Conservation (phyloP, 2,888 invertebrate genomes). For the Carcina quercana region DNA sequence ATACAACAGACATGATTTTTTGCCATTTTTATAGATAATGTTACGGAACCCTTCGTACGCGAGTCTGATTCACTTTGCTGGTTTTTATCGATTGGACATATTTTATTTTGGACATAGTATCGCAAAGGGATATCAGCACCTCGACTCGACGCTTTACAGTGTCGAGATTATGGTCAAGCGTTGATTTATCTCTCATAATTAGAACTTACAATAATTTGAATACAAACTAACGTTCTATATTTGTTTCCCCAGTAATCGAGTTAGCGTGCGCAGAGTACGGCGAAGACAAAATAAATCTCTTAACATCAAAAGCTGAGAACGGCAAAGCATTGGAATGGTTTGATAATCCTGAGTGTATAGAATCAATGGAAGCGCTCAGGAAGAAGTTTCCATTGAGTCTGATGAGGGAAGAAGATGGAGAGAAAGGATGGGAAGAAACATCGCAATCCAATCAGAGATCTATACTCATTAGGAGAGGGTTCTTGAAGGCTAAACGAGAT, state of each 20-base stretch:
- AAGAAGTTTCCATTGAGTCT: constrained; percentile 69
- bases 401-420: constrained; percentile 50
- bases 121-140: no score
- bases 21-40: no score
- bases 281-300: constrained; percentile 79
- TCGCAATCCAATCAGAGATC: constrained; percentile 80
- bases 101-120: no score
- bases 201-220: no score
- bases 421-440: constrained; percentile 77
- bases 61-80: no score
- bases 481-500: constrained; percentile 83
- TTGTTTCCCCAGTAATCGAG: constrained; percentile 95
- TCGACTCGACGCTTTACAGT: no score
- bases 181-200: no score
- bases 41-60: no score
- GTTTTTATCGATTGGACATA: no score
- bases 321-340: constrained; percentile 82
- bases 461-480: constrained; percentile 81
- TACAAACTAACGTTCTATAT: no score
- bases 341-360: constrained; percentile 69
- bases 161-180: no score
- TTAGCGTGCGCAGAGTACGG: constrained; percentile 94
- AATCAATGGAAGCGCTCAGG: constrained; percentile 74
- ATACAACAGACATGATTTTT: no score
- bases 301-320: constrained; percentile 81